Conservation (phyloP, 2,113 vertebrate genomes). For the Leptobrachium leishanense region DNA sequence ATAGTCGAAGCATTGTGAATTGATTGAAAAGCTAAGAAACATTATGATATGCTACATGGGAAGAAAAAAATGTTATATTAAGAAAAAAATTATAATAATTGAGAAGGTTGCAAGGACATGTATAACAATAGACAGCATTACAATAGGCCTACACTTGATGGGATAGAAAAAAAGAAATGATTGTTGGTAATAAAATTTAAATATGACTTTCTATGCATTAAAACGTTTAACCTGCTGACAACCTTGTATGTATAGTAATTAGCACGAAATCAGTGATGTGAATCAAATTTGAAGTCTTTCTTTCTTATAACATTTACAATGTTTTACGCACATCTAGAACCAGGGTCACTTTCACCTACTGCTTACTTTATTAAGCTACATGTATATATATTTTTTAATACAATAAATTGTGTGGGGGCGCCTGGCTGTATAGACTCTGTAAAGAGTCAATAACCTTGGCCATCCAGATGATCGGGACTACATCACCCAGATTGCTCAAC, state of each 20-base stretch:
- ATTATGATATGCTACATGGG: constrained; percentile 6
- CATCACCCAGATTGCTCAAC: too few relatives aligned
- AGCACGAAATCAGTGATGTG: too few relatives aligned
- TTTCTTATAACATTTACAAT: too few relatives aligned
- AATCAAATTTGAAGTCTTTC: too few relatives aligned
- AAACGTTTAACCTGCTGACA: not conserved
- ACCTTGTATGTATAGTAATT: not conserved
- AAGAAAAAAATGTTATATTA: constrained; percentile 7
- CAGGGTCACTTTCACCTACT: too few relatives aligned
- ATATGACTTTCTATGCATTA: constrained; percentile 9
- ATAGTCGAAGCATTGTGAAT: constrained; percentile 8
- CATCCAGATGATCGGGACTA: too few relatives aligned
- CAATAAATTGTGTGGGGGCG: too few relatives aligned
- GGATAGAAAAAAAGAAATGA: constrained; percentile 19
- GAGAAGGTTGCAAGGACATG: not conserved
- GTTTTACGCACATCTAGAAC: too few relatives aligned
- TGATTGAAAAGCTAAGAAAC: constrained; percentile 23
- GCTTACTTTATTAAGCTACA: too few relatives aligned
- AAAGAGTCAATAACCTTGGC: too few relatives aligned
- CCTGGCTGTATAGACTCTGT: too few relatives aligned
- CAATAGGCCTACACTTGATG: not conserved
- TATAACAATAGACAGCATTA: not conserved
- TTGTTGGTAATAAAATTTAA: constrained; percentile 20
- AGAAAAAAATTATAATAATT: constrained; percentile 17
- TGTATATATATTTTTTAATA: too few relatives aligned